Evolutionary conservation across 2,888 invertebrate genomes (phyloP), one percentile per base, ranked within the genome.

Genomic region (Leucoma salicis): DNA sequence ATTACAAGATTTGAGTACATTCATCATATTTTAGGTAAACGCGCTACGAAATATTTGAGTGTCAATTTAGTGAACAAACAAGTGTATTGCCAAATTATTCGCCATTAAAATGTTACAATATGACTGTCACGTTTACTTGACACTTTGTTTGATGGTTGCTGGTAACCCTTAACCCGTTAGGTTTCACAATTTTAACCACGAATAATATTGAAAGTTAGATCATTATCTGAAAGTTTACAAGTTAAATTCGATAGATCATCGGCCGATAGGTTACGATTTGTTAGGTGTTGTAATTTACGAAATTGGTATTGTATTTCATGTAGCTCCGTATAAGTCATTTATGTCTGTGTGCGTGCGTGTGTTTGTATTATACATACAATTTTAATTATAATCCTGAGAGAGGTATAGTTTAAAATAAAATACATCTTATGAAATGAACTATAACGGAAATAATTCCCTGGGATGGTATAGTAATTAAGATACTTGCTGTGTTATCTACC

Each of bases 111-210:
- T 15, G 33, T 43, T 38, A 38, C 42, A 31, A 29, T 28, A 10
- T 10, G 25, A 42, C 21, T 42, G 27, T 38, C 38, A 29, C 38
- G 34, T 29, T 42, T 42, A 42, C 36, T 42, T 42, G 15, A 37
- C 42, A 42, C 42, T 28, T 37, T 28, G 11, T 27, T 27, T 11
- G 27, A 27, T 27, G 27, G 37, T 37, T 25, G 14, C 15, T 15
- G 8, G 8, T 43, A 43, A 43, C 43, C 43, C 35, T 27, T 43
- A 36, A 42, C 36, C 41, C 8, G 14, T 16, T 11, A 11, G n/a
- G 21, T 16, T 14, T 21, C 4, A 11, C 28, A 28, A 34, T 40
- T 35, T 34, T 16, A 35, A 37, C 29, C 31, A 21, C 8, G 3
- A 21, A 4, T 2, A 27, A 27, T 27, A n/a, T 27, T 27, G 4